Base-by-base conservation (phyloP, 2,113 vertebrate species). In the Syrmaticus mikado region DNA sequence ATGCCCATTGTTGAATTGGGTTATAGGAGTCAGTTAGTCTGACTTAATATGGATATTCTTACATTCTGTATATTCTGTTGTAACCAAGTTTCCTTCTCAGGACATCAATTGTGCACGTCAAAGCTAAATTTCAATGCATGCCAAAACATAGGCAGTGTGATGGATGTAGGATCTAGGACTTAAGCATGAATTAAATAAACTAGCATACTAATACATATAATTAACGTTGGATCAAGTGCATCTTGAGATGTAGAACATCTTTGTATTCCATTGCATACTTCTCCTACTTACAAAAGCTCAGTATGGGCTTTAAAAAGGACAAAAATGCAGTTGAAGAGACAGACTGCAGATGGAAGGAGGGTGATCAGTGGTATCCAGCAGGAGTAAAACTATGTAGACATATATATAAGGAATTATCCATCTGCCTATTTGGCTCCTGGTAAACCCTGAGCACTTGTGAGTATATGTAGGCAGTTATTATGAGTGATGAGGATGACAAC, bases 341-440 rank as follows among this genome's bases (percentile, higher is more conserved):
- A 87, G 36, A 28, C 45, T 89, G 72, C 90, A 96, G 82, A 74
- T 58, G 67, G 82, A 91, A 13, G 17, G 48, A 91, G 48, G 45
- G 40, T 40, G 71, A 94, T 83, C 28, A 9, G 61, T 64, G 73
- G 38, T 43, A 94, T 78, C 79, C 43, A 88, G 60, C 18, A 72
- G 55, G 46, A 78, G 52, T 82, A 76, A 77, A 92, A 76, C 64
- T 76, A 17, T 87, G 82, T 55, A 93, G 85, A 89, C 60, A 71
- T 17, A 52, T 17, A 76, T 8, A 85, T 67, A 86, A 94, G 70
- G 90, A 81, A 71, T 55, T 74, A 90, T 74, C 72, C 92, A 90
- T 88, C 80, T 88, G 85, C 76, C 65, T 86, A 17, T 78, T 95
- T 92, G 85, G 65, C 41, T 96, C 27, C 73, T 90, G 41, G 76